phyloP scores from a whole-genome alignment of 64 coral and sea anemone genomes.

The Actinia tenebrosa region DNA sequence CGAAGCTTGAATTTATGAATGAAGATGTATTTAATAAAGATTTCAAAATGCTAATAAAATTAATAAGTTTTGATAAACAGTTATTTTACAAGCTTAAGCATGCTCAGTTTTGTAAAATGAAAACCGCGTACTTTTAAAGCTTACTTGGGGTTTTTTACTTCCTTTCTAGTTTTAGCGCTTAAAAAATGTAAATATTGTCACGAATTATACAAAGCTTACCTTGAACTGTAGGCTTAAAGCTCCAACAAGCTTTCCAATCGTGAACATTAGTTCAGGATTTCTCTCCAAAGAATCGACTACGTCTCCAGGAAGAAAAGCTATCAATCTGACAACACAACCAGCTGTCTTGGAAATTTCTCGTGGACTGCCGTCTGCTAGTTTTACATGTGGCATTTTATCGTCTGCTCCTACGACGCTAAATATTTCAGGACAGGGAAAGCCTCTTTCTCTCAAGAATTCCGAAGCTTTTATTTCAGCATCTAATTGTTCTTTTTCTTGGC shows the following conservation, averaged over 20 bases:
- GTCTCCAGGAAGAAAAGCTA: slow-evolving; percentile 25
- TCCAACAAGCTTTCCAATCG: slow-evolving; percentile 36
- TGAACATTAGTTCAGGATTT: slow-evolving; percentile 21
- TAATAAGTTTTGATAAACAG: no score
- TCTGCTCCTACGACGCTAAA: slow-evolving; percentile 2
- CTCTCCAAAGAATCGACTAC: background rate
- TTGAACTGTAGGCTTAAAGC: slow-evolving; percentile 21
- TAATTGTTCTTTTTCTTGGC: slow-evolving; percentile 16
- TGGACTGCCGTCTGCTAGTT: background rate
- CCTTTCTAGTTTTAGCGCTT: no score
- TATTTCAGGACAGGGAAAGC: slow-evolving; percentile 31
- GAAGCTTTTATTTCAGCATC: slow-evolving; percentile 33
- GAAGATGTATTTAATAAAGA: no score
- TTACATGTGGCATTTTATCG: background rate
- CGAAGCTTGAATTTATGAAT: no score
- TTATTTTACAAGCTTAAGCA: no score
- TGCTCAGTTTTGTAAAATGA: no score
- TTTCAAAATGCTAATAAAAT: no score
- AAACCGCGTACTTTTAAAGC: no score
- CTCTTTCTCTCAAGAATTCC: slow-evolving; percentile 16
- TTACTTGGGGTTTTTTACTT: no score
- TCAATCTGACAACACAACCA: slow-evolving; percentile 19
- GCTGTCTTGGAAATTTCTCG: background rate
- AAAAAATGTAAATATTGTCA: no score
- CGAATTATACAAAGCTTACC: slow-evolving; percentile 1